These are phyloP conservation scores for Chrysolina americana DNA, from an alignment of 2,888 invertebrate genomes.

Conservation along the genomic window DNA sequence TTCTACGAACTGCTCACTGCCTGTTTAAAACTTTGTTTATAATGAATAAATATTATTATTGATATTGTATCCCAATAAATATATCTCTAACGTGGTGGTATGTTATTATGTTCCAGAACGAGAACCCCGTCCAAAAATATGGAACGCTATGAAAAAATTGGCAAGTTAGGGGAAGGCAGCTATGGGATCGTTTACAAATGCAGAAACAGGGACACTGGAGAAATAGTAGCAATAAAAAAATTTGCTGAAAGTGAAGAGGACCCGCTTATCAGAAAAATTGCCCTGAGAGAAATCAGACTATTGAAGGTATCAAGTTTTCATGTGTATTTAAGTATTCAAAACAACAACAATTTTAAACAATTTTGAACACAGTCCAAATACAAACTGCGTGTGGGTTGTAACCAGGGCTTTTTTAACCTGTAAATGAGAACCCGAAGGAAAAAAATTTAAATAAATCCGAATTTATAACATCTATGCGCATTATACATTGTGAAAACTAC, in stretches of 20 bases:
- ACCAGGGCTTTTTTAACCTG: too few species aligned
- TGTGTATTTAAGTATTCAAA: too few species aligned
- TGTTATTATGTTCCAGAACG: slow-evolving; percentile 74
- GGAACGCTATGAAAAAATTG: slow-evolving; percentile 96
- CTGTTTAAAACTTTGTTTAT: too few species aligned
- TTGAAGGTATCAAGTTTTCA: slow-evolving; percentile 79
- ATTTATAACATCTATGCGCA: too few species aligned
- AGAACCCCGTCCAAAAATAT: slow-evolving; percentile 88
- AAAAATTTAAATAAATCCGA: too few species aligned
- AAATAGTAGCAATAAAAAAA: slow-evolving; percentile 96
- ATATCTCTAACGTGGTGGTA: neutral
- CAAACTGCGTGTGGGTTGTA: too few species aligned
- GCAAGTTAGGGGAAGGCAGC: slow-evolving; percentile 95
- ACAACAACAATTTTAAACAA: too few species aligned
- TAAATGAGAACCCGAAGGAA: too few species aligned
- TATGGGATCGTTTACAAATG: slow-evolving; percentile 98
- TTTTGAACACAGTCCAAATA: too few species aligned
- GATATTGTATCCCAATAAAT: neutral
- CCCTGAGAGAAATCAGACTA: slow-evolving; percentile 93
- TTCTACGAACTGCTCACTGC: too few species aligned
- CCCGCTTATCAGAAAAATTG: slow-evolving; percentile 95
- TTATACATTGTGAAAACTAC: too few species aligned
- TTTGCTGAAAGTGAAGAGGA: slow-evolving; percentile 98
- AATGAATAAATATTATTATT: too few species aligned
- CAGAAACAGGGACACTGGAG: slow-evolving; percentile 93